Conservation (phyloP, 2,113 vertebrate species). For the Ardeotis arabs region DNA sequence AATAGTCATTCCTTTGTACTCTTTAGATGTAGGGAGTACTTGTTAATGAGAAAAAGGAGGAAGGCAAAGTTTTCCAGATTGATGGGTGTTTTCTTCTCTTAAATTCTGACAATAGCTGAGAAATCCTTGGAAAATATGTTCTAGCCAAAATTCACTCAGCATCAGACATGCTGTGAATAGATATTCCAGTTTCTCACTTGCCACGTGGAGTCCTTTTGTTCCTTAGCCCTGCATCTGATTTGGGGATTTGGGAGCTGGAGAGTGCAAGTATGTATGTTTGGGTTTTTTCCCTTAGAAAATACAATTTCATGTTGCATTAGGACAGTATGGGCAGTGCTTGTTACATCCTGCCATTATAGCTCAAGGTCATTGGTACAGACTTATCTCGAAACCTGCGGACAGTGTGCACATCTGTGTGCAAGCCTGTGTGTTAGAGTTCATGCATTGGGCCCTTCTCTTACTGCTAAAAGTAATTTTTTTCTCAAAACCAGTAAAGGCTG, state of each 20-base stretch:
- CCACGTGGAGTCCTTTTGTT: conserved; percentile 3
- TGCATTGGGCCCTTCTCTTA: background rate
- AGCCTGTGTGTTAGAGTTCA: background rate
- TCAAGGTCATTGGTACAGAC: background rate
- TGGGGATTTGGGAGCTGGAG: background rate
- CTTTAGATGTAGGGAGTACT: background rate
- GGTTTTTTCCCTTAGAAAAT: background rate
- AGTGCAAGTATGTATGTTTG: background rate
- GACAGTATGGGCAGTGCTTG: background rate
- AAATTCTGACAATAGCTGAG: conserved; percentile 35
- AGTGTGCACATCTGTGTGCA: background rate
- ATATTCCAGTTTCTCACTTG: conserved; percentile 9
- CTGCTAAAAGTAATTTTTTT: background rate
- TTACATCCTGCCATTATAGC: background rate
- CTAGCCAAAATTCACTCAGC: conserved; percentile 10
- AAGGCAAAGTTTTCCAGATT: background rate
- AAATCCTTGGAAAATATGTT: conserved; percentile 28
- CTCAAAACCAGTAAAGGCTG: background rate
- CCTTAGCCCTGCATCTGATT: background rate
- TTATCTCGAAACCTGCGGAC: background rate
- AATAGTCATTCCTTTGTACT: background rate
- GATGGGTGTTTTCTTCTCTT: conserved; percentile 28
- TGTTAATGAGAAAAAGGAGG: conserved; percentile 43
- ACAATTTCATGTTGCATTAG: background rate
- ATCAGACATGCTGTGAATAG: conserved; percentile 20